phyloP scores from a whole-genome alignment of 2,888 invertebrate species.

The Ametastegia equiseti region DNA sequence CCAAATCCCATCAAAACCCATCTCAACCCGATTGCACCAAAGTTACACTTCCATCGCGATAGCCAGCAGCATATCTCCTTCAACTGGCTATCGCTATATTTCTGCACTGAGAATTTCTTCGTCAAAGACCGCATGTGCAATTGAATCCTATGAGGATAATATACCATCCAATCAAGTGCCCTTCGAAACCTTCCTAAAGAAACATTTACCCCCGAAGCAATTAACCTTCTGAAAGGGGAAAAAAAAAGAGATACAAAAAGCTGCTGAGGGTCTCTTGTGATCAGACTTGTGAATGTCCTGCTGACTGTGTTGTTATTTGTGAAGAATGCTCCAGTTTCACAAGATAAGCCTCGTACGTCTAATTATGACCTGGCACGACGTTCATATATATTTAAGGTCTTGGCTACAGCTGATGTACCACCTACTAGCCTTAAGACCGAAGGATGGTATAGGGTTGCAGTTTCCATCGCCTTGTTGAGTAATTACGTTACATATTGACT shows the following conservation, averaged over 20 bases:
- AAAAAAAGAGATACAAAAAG: not conserved
- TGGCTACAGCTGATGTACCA: not conserved
- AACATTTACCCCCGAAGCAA: not conserved
- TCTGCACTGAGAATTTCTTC: not conserved
- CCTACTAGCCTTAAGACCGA: not conserved
- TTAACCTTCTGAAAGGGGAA: not conserved
- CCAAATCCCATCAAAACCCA: slow-evolving; percentile 35
- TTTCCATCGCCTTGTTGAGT: slow-evolving; percentile 67
- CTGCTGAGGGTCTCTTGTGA: not conserved
- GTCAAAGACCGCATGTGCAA: not conserved
- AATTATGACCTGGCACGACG: not conserved
- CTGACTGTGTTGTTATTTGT: not conserved
- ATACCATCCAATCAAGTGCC: not conserved
- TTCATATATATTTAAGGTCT: not conserved
- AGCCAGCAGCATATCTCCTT: not conserved
- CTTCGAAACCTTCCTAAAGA: not conserved
- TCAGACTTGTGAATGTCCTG: not conserved
- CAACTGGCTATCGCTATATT: not conserved
- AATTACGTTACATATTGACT: slow-evolving; percentile 73
- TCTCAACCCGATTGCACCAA: slow-evolving; percentile 28
- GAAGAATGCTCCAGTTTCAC: not conserved
- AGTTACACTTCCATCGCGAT: slow-evolving; percentile 33
- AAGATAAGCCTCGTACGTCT: not conserved
- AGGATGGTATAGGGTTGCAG: slow-evolving; percentile 25
- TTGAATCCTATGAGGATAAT: too few relatives aligned